Evolutionary conservation across 1,140 invertebrate species (phyloP).

Genomic region (Procambarus clarkii): DNA sequence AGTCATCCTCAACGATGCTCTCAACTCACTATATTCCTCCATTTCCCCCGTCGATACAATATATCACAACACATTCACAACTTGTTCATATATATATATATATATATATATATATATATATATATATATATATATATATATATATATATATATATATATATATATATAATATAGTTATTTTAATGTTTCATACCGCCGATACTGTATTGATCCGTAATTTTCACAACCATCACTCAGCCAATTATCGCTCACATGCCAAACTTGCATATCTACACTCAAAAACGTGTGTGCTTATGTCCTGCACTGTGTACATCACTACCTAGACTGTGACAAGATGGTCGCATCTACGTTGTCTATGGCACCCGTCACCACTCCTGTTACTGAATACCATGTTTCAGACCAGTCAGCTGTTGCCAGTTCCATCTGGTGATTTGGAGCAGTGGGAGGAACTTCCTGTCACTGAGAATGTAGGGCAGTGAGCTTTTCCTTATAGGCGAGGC

Average conservation of each 20-base stretch:
- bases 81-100: not conserved
- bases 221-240: not conserved
- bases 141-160: too few species aligned
- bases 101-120: too few species aligned
- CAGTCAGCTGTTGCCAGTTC: not conserved
- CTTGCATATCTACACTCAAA: not conserved
- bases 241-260: not conserved
- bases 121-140: too few species aligned
- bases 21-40: not conserved
- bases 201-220: not conserved
- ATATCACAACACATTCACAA: not conserved
- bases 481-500: too few species aligned
- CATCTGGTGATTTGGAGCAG: not conserved
- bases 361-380: not conserved
- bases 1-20: too few species aligned
- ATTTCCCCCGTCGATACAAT: not conserved
- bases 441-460: not conserved
- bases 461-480: not conserved
- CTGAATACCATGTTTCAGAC: not conserved
- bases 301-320: not conserved
- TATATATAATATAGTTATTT: too few species aligned
- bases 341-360: not conserved
- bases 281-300: not conserved
- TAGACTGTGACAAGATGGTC: not conserved
- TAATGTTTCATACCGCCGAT: not conserved